Evolutionary conservation across 1,140 invertebrate genomes (phyloP).

Genomic region (Rhizoglyphus robini): DNA sequence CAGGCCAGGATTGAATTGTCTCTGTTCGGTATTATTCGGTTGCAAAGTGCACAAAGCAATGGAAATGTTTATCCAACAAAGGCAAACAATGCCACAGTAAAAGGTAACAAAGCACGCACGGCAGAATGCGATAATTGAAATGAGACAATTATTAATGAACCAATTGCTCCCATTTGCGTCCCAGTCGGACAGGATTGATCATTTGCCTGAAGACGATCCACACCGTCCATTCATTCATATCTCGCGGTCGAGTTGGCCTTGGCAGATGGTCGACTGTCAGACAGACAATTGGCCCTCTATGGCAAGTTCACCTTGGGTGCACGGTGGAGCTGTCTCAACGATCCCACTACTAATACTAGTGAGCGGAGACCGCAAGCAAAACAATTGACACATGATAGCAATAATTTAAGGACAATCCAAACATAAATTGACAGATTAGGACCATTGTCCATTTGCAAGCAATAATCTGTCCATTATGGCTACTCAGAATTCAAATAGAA

Average conservation of each 20-base stretch:
- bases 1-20: not conserved
- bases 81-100: conserved; percentile 10
- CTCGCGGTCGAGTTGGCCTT: not conserved
- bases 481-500: too few species aligned
- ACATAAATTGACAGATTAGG: conserved; percentile 13
- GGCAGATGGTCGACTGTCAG: not conserved
- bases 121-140: not conserved
- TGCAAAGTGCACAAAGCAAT: not conserved
- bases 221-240: too few species aligned
- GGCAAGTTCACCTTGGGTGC: not conserved
- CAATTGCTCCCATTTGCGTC: not conserved
- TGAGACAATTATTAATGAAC: conserved; percentile 13
- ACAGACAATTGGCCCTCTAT: not conserved
- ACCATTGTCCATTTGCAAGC: not conserved
- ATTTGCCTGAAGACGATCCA: not conserved
- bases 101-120: not conserved
- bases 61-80: conserved; percentile 10
- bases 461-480: conserved; percentile 10
- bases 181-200: too few species aligned
- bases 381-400: conserved; percentile 12
- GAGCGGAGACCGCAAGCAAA: not conserved
- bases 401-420: conserved; percentile 12
- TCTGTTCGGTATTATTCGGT: too few species aligned
- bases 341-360: not conserved
- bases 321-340: not conserved